Evolutionary conservation across 1,140 invertebrate species (phyloP).

Genomic region (Agraylea sexmaculata): DNA sequence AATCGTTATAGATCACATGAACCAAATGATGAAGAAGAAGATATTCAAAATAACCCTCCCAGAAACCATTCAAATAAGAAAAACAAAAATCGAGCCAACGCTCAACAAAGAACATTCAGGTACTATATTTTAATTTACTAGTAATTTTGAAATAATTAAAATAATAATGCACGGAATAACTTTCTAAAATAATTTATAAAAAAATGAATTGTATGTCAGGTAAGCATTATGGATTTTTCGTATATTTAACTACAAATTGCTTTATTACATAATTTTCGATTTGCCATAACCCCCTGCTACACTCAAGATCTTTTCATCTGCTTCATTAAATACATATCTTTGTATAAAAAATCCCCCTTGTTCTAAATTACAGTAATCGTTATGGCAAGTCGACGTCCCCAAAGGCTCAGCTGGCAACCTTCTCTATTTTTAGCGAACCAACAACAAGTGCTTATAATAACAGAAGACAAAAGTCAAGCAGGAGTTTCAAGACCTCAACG

Average conservation of each 20-base stretch:
- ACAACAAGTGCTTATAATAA: slow-evolving; percentile 32
- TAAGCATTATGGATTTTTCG: no score
- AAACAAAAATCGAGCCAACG: slow-evolving; percentile 32
- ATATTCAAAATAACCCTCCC: slow-evolving; percentile 22
- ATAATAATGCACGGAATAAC: not conserved
- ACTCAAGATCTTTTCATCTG: no score
- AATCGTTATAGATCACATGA: slow-evolving; percentile 35
- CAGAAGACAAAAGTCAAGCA: slow-evolving; percentile 32
- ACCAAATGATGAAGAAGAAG: slow-evolving; percentile 26
- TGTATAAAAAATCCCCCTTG: slow-evolving; percentile 10
- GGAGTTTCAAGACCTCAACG: slow-evolving; percentile 33
- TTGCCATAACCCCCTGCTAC: no score
- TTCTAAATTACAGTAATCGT: slow-evolving; percentile 37
- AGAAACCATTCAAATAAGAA: slow-evolving; percentile 29
- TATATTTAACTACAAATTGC: no score
- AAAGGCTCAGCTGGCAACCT: slow-evolving; percentile 43
- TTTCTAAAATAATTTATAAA: no score
- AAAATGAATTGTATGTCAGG: no score
- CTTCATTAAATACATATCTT: no score
- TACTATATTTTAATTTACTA: slow-evolving; percentile 20
- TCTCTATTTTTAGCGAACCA: slow-evolving; percentile 52
- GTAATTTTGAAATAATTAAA: not conserved
- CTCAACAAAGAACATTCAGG: slow-evolving; percentile 32
- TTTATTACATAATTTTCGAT: not conserved
- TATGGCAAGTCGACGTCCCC: slow-evolving; percentile 34